Base-by-base conservation (phyloP, 1,140 invertebrate species). In the Brevipalpus yothersi region DNA sequence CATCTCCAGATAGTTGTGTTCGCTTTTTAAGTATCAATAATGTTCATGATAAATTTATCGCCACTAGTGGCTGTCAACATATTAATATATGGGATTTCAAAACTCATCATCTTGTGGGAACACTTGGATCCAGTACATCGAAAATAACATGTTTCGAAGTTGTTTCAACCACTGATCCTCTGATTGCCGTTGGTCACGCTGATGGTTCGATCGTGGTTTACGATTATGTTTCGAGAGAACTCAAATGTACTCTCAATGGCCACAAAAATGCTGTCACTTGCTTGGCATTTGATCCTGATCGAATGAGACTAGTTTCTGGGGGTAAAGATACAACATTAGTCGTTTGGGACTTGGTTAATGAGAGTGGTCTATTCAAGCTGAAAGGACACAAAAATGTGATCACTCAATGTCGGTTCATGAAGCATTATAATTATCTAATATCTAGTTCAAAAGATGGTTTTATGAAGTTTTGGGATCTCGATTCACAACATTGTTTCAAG, bases 381-480 rank as follows among this genome's bases (percentile, higher is more conserved):
- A 82, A 79, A 68, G 93, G 91, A 0, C 94, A 99, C 71, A 95
- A 91, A 74, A 84, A 82, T 41, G 75, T 80, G 0, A 77, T 99
- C n/a, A 98, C 91, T 0, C 80, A 86, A 73, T 73, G 86, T 0
- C 67, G 75, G 12, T 98, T 97, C 68, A 78, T 94, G 67, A 78
- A 69, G 53, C 63, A 79, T 39, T 72, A 78, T 41, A 74, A 78
- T 57, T 79, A 89, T 64, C 68, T 95, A 15, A 76, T 98, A 11
- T 86, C 89, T 21, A 69, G 82, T 57, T 94, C 90, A 2, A 93
- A 89, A 71, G 94, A 99, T 71, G 84, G 84, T 15, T 86, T 86
- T 70, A 78, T 98, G 0, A 97, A 97, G 69, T 92, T 98, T 69
- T 98, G 93, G 93, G 88, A 97, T 74, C 72, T 97, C 58, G 81